Evolutionary conservation across 2,113 vertebrate species (phyloP).

Genomic region (Anser cygnoides): DNA sequence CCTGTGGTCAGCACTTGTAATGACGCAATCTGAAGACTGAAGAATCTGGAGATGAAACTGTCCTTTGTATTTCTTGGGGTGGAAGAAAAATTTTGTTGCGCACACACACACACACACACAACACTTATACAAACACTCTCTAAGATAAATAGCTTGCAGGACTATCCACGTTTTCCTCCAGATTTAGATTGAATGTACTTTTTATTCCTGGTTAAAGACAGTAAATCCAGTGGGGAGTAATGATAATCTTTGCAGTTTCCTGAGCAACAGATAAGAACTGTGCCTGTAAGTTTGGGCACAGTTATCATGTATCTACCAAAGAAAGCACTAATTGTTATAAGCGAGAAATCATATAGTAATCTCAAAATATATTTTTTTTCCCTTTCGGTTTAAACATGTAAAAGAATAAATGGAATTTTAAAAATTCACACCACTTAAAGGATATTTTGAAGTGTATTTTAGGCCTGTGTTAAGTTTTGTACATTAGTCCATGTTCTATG

Average conservation of each 20-base stretch:
- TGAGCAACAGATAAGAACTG: background rate
- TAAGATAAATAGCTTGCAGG: background rate
- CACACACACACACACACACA: background rate
- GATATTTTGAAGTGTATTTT: background rate
- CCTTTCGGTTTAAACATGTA: background rate
- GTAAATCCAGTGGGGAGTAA: background rate
- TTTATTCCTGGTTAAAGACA: background rate
- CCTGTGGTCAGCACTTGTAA: background rate
- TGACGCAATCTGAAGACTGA: background rate
- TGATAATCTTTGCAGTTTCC: background rate
- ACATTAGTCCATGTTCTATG: background rate
- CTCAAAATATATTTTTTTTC: background rate
- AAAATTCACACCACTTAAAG: background rate
- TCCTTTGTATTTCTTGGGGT: background rate
- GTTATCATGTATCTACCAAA: background rate
- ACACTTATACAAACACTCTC: background rate
- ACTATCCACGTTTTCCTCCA: background rate
- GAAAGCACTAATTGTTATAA: background rate
- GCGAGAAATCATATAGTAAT: background rate
- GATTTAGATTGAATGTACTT: background rate
- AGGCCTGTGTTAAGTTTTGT: background rate
- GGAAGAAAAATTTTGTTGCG: background rate
- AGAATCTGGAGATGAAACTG: background rate
- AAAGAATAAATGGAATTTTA: background rate
- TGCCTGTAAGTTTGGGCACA: background rate